These are phyloP conservation scores for Tetrao urogallus DNA, from an alignment of 2,113 vertebrate species.

Conservation along the genomic window DNA sequence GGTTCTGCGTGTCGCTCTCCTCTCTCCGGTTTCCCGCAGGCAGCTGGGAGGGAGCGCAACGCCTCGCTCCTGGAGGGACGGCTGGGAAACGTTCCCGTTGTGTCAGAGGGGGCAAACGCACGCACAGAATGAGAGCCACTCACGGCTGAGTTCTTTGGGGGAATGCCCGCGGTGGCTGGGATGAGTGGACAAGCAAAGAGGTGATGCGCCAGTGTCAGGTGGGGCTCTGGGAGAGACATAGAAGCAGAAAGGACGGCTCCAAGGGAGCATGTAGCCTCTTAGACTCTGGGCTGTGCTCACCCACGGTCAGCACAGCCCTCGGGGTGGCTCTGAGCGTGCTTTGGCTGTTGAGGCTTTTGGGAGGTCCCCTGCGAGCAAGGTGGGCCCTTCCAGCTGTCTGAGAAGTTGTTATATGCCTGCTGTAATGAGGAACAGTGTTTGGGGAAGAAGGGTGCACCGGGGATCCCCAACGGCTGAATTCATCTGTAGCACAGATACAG, in stretches of 20 bases:
- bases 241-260: neutral
- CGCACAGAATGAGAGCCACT: neutral
- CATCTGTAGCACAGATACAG: neutral
- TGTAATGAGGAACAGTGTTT: neutral
- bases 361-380: neutral
- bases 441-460: neutral
- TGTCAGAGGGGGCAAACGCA: neutral
- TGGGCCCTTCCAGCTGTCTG: neutral
- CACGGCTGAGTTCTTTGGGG: neutral
- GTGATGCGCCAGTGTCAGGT: fast-evolving
- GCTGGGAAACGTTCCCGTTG: neutral
- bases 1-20: neutral
- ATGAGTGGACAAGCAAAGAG: neutral
- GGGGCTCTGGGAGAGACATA: fast-evolving
- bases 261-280: neutral
- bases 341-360: neutral
- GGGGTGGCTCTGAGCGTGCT: too few relatives aligned
- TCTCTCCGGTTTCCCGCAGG: neutral
- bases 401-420: neutral
- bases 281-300: neutral
- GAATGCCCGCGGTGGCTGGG: neutral
- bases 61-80: neutral
- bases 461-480: neutral
- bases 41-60: conserved; percentile 36
- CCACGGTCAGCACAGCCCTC: fast-evolving